phyloP scores from a whole-genome alignment of 2,113 vertebrate species.

The Anhinga rufa region DNA sequence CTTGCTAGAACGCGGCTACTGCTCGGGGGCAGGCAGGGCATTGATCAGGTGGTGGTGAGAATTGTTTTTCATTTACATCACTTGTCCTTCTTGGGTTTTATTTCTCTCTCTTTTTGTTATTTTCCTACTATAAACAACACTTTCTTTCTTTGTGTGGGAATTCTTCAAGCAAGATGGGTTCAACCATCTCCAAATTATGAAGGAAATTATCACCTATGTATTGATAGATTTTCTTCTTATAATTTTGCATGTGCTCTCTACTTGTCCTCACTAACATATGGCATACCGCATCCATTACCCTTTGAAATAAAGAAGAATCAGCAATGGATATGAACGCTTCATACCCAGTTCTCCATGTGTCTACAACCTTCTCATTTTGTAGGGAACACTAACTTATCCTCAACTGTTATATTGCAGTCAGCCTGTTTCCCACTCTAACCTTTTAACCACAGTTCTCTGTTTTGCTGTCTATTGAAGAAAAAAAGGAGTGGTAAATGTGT shows the following conservation, averaged over 20 bases:
- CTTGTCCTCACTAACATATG: fast-evolving
- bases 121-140: not conserved
- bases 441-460: not conserved
- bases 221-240: not conserved
- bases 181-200: not conserved
- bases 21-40: not conserved
- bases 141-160: not conserved
- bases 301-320: not conserved
- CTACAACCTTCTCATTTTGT: not conserved
- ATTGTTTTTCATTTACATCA: not conserved
- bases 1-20: no score
- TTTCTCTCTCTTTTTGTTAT: not conserved
- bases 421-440: not conserved
- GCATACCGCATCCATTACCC: not conserved
- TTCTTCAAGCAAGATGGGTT: not conserved
- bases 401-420: not conserved
- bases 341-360: not conserved
- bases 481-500: not conserved
- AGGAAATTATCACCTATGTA: not conserved
- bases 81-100: not conserved
- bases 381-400: not conserved
- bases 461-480: not conserved
- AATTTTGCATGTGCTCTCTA: not conserved
- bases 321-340: not conserved
- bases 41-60: not conserved